Conservation (phyloP, 2,113 vertebrate genomes). For the Emydura subglobosa region DNA sequence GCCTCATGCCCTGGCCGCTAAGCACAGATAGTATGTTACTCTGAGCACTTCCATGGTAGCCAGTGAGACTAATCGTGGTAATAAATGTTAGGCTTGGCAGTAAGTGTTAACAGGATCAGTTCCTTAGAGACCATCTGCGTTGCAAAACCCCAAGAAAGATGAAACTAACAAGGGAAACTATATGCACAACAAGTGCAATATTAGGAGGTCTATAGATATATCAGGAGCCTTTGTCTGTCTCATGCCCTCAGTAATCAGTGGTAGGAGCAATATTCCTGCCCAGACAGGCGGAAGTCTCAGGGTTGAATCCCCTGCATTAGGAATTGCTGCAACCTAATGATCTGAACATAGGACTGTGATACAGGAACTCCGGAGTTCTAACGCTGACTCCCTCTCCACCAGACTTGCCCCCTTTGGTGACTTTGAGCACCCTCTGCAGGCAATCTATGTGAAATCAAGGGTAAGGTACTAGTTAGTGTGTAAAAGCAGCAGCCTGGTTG, state of each 20-base stretch:
- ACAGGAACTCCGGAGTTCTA: constrained; percentile 7
- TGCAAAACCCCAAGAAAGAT: constrained; percentile 24
- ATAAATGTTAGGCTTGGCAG: constrained; percentile 32
- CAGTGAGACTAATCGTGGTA: constrained; percentile 24
- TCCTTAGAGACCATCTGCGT: constrained; percentile 42
- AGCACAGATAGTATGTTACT: constrained; percentile 4
- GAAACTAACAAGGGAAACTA: constrained; percentile 52
- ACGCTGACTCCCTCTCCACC: neutral
- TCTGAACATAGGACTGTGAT: constrained; percentile 23
- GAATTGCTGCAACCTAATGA: neutral
- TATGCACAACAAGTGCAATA: constrained; percentile 7
- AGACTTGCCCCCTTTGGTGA: neutral
- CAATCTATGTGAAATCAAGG: neutral
- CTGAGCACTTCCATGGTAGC: constrained; percentile 9
- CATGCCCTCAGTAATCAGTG: neutral
- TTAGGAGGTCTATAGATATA: neutral
- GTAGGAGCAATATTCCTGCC: neutral
- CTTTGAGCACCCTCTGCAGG: neutral
- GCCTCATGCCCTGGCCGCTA: neutral
- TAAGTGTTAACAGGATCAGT: constrained; percentile 34
- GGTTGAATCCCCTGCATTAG: neutral
- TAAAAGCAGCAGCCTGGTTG: neutral
- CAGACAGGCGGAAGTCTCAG: neutral
- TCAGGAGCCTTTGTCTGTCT: neutral
- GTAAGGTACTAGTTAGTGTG: neutral